Evolutionary conservation across 2,888 invertebrate genomes (phyloP), one percentile per base, ranked within the genome.

Genomic region (Hofmannophila pseudospretella): DNA sequence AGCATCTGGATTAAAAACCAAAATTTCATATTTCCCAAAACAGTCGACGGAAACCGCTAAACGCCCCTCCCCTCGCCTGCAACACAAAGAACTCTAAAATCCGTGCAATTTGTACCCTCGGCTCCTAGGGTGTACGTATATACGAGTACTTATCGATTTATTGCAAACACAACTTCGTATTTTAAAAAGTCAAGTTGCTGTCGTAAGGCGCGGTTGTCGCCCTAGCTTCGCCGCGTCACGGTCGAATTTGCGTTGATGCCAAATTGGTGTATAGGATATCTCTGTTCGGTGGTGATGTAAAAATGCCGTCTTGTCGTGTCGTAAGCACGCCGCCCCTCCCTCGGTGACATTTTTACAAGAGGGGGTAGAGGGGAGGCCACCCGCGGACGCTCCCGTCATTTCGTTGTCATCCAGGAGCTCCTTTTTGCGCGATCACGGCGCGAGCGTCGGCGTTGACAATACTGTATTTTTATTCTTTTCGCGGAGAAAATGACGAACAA

Each of bases 81-180:
- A 61, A 66, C 76, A 79, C 73, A 78, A 79, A 79, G 73, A 74
- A 67, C 70, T 72, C 72, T 72, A 64, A 76, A 79, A 78, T 73
- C 76, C 61, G 62, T 76, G 77, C 81, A 84, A 81, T 82, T 81
- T 76, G 74, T 78, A 76, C 81, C 77, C 78, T 75, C 71, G 57
- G 68, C 74, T 65, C 64, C 66, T 65, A 56, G 58, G 60, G 61
- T 58, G 52, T 60, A 66, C 62, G 67, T 81, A 77, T 71, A 71
- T 81, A n/a, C n/a, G n/a, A n/a, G n/a, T n/a, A 80, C 75, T 76
- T 84, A 86, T 86, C 77, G 85, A 85, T 85, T 81, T 79, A 82
- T 80, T 58, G 76, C 80, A 71, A 79, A 81, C 77, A 69, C 67
- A 55, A 62, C 54, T 59, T 53, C 60, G 61, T 67, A 69, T 71